Percentiles rank a stretch among this genome's conserved stretches.
Evolutionary conservation across 2,888 invertebrate species (phyloP).

Genomic region (Teleogryllus oceanicus): DNA sequence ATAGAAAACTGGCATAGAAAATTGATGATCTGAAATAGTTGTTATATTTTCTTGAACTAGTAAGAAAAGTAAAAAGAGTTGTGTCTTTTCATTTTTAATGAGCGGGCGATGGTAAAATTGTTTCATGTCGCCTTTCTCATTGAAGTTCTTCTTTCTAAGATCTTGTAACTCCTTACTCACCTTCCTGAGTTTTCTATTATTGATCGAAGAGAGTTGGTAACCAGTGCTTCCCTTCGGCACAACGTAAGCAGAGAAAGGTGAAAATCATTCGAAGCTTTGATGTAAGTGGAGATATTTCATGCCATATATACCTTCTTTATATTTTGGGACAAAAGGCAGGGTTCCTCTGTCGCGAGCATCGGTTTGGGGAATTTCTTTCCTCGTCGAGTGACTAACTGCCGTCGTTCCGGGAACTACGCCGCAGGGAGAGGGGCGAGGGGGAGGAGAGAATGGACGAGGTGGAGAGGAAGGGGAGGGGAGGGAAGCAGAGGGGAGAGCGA

Average conservation of each 20-base stretch:
- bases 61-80: no score
- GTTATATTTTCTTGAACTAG: not conserved
- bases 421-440: not conserved
- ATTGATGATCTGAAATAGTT: not conserved
- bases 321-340: not conserved
- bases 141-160: no score
- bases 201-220: no score
- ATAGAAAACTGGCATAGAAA: not conserved
- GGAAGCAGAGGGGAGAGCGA: not conserved
- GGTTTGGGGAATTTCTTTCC: slow-evolving; percentile 18
- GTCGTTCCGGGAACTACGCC: not conserved
- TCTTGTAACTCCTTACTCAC: no score
- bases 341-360: not conserved
- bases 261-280: not conserved
- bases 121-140: not conserved
- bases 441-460: not conserved
- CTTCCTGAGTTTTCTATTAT: no score
- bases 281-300: not conserved
- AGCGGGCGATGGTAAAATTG: not conserved
- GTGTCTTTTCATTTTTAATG: no score
- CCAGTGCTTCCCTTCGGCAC: no score
- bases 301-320: not conserved
- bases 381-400: slow-evolving; percentile 18
- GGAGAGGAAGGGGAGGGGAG: not conserved
- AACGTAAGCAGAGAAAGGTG: no score